Percentiles rank a stretch among this genome's conserved stretches.
phyloP scores from a whole-genome alignment of 64 coral and sea anemone species.

The Dendronephthya gigantea region DNA sequence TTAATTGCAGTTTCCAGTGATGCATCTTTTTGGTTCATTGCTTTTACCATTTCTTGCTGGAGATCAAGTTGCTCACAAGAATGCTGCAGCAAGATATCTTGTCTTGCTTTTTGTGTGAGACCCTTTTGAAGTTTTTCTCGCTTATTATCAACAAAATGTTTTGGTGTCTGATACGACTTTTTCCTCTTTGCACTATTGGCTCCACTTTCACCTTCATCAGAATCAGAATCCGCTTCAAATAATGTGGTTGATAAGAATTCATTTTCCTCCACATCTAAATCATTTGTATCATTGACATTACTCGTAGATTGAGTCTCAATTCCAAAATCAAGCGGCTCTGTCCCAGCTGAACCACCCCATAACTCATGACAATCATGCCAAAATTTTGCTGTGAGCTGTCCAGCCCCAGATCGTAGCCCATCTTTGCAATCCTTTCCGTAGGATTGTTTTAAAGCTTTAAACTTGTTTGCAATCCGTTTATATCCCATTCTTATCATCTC shows the following conservation, averaged over 20 bases:
- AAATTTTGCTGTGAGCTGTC: slow-evolving; percentile 42
- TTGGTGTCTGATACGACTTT: slow-evolving; percentile 11
- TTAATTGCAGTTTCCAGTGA: slow-evolving; percentile 37
- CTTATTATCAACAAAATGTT: slow-evolving; percentile 38
- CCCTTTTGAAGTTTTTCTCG: slow-evolving; percentile 48
- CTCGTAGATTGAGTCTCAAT: background rate
- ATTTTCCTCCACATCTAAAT: background rate
- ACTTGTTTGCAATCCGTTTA: slow-evolving; percentile 25
- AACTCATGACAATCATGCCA: slow-evolving; percentile 48
- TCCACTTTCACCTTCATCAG: background rate
- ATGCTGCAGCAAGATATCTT: slow-evolving; percentile 43
- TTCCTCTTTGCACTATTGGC: background rate
- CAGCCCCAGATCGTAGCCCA: slow-evolving; percentile 32
- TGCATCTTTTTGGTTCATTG: slow-evolving; percentile 48
- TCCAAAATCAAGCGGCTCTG: slow-evolving; percentile 34
- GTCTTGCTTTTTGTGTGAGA: slow-evolving; percentile 40
- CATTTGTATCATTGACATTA: background rate
- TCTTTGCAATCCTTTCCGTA: slow-evolving; percentile 20
- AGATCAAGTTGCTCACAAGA: slow-evolving; percentile 27
- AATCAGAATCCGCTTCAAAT: slow-evolving; percentile 19
- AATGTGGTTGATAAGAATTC: background rate
- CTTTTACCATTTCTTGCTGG: slow-evolving; percentile 31
- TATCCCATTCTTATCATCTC: slow-evolving; percentile 24
- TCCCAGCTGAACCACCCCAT: slow-evolving; percentile 38
- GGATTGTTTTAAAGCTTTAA: slow-evolving; percentile 16